A percentile compares a stretch with the other conserved stretches of the same genome.
These are phyloP conservation scores for Poeciliopsis turneri DNA, from an alignment of 2,797 vertebrate genomes.

Conservation along the genomic window DNA sequence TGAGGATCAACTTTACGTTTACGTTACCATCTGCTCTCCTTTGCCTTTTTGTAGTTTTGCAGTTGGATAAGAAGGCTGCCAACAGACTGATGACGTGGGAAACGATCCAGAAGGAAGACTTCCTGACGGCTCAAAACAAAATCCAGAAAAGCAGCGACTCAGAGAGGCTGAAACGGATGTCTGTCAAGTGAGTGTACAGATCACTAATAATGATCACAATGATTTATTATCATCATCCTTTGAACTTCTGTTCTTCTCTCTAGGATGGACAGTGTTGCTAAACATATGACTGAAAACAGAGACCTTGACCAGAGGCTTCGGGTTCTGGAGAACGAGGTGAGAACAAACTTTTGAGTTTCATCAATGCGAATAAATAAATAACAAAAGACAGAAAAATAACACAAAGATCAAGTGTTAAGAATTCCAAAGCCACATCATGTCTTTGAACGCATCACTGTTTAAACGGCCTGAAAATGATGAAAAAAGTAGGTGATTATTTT, in stretches of 20 bases:
- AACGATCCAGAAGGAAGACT: conserved; percentile 89
- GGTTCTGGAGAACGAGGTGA: conserved; percentile 85
- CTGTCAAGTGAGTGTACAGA: conserved; percentile 80
- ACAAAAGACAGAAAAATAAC: background rate
- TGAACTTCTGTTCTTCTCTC: conserved; percentile 12
- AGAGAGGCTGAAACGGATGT: conserved; percentile 86
- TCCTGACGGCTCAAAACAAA: conserved; percentile 80
- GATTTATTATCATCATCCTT: background rate
- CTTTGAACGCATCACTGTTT: background rate
- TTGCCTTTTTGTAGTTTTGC: conserved; percentile 69
- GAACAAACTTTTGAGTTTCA: background rate
- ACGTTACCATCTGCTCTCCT: background rate
- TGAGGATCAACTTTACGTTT: background rate
- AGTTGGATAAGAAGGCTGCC: conserved; percentile 71
- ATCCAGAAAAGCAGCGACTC: conserved; percentile 85
- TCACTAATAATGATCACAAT: background rate
- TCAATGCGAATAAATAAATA: background rate
- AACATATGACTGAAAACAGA: conserved; percentile 83
- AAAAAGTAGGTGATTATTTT: background rate
- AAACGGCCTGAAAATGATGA: background rate
- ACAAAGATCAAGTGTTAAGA: background rate
- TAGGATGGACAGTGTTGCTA: conserved; percentile 80
- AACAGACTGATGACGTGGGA: conserved; percentile 87
- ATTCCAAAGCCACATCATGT: background rate
- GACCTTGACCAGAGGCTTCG: conserved; percentile 84